Evolutionary conservation across 2,888 invertebrate species (phyloP), one percentile per base, ranked within the genome.

Genomic region (Agelastica alni): DNA sequence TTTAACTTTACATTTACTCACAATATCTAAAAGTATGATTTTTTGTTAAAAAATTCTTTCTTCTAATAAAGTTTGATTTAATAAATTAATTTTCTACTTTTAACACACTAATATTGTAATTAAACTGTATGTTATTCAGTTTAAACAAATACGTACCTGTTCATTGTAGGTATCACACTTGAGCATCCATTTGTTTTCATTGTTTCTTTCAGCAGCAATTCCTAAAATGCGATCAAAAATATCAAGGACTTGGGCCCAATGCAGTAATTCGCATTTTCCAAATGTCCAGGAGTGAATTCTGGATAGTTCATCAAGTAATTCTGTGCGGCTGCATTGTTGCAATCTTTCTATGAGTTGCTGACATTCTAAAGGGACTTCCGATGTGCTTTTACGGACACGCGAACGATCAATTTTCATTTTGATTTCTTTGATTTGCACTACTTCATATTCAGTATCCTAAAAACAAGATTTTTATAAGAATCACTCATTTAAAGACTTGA

Each of bases 231-330:
- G 81, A 72, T 88, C 88, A 69, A 86, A 87, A 34, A 86, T 81
- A 76, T 92, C 91, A 49, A 92, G 77, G 13, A 91, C 86, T 76
- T 90, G 89, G 59, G 90, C 88, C 92, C 92, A 93, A 74, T 92
- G 90, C 69, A 88, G 88, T 12, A 93, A 77, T 75, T 93, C 92
- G 75, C 91, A 92, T 81, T 92, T 92, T 46, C 91, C 91, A 76
- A 87, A 91, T 18, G 88, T 88, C 91, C 91, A 92, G 32, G 87
- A 85, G 66, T 87, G 88, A 59, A 92, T 85, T 62, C 84, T 84
- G 57, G 85, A 83, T 51, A 92, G 77, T 73, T 88, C 87, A 41
- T 82, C 80, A 2, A 87, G 75, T 54, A 92, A 78, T 69, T 86
- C 85, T 51, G 83, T 78, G 36, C 83, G 81, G 39, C 84, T 84